These are phyloP conservation scores for Polyergus mexicanus DNA, from an alignment of 1,140 invertebrate genomes.

Conservation along the genomic window DNA sequence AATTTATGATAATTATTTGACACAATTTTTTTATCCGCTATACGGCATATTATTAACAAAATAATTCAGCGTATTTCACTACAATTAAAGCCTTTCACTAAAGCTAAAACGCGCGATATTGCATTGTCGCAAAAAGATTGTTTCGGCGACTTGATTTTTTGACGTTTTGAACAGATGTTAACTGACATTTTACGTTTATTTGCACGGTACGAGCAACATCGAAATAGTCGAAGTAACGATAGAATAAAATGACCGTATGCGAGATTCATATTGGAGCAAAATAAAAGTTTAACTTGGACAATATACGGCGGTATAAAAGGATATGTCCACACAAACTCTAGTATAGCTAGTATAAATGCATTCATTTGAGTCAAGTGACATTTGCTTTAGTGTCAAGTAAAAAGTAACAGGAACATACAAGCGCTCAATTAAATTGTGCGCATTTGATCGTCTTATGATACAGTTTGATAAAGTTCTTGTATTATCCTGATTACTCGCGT, in stretches of 20 bases:
- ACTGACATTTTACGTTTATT: constrained; percentile 19
- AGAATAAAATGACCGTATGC: neutral
- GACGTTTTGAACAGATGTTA: neutral
- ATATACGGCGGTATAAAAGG: constrained; percentile 66
- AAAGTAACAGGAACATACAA: constrained; percentile 33
- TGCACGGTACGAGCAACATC: constrained; percentile 7
- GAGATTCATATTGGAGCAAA: constrained; percentile 23
- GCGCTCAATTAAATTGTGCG: constrained; percentile 14
- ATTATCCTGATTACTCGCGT: constrained; percentile 39
- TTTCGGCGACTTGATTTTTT: neutral
- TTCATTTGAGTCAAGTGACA: constrained; percentile 22
- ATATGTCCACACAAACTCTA: constrained; percentile 67
- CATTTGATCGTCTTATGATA: constrained; percentile 34
- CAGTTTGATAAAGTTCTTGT: constrained; percentile 17
- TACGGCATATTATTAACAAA: neutral
- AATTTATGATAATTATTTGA: neutral
- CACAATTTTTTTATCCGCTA: neutral
- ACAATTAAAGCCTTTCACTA: neutral
- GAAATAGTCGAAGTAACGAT: neutral
- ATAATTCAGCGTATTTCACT: neutral
- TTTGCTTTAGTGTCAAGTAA: constrained; percentile 10
- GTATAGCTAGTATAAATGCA: constrained; percentile 49
- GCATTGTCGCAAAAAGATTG: neutral
- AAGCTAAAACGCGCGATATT: neutral
- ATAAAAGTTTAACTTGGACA: constrained; percentile 29